phyloP scores from a whole-genome alignment of 2,888 invertebrate genomes.

The Limenitis camilla region DNA sequence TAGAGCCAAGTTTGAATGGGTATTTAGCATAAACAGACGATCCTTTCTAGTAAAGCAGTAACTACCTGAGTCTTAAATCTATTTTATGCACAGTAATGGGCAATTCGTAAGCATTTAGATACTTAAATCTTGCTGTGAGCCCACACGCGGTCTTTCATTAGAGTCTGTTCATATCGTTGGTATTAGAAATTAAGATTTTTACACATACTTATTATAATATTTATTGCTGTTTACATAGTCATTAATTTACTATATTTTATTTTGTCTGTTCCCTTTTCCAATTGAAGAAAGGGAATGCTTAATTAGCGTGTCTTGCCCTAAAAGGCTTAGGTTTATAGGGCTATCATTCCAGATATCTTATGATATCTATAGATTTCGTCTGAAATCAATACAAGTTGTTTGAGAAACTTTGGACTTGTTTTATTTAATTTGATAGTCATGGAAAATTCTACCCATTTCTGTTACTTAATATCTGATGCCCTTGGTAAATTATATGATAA shows the following conservation, averaged over 20 bases:
- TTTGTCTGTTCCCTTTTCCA: neutral
- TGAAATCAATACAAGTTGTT: neutral
- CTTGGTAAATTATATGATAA: no score
- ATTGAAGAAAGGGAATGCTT: slow-evolving; percentile 7
- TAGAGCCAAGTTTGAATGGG: slow-evolving; percentile 38
- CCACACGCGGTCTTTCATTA: slow-evolving; percentile 19
- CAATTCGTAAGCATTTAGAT: slow-evolving; percentile 24
- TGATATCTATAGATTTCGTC: slow-evolving; percentile 7
- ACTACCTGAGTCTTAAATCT: slow-evolving; percentile 21
- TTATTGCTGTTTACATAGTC: neutral
- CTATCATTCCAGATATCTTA: slow-evolving; percentile 12
- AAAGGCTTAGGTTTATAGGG: slow-evolving; percentile 5
- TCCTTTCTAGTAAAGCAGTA: slow-evolving; percentile 15
- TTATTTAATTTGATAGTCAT: no score
- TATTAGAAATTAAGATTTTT: neutral
- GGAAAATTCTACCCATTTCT: no score
- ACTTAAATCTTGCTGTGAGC: slow-evolving; percentile 17
- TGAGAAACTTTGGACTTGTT: neutral
- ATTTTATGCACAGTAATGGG: slow-evolving; percentile 23
- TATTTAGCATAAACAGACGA: slow-evolving; percentile 40
- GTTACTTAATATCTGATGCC: no score
- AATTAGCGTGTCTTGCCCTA: slow-evolving; percentile 11
- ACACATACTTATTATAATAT: no score
- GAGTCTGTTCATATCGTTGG: neutral
- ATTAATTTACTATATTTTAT: neutral